Evolutionary conservation across 2,888 invertebrate species (phyloP).

Genomic region (Thysanoteuthis rhombus): DNA sequence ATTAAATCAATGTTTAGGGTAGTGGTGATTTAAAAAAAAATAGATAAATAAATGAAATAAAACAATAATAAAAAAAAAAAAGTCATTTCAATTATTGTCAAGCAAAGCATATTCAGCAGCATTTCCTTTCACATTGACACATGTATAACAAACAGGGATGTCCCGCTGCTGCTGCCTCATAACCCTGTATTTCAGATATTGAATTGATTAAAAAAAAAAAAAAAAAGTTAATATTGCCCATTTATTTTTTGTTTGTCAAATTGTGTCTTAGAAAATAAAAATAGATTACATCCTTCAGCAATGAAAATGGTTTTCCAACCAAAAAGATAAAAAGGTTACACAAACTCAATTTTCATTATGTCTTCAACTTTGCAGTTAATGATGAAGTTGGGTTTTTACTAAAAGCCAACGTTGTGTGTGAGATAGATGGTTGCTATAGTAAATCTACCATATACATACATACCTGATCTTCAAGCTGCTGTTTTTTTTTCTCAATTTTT

Average conservation of each 20-base stretch:
- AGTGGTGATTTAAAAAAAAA: too few relatives aligned
- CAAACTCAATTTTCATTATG: not conserved
- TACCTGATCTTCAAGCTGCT: not conserved
- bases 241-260: too few relatives aligned
- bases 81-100: too few relatives aligned
- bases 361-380: too few relatives aligned
- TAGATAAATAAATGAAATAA: too few relatives aligned
- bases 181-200: not conserved
- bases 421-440: not conserved
- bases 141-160: too few relatives aligned
- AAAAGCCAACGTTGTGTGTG: not conserved
- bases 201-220: not conserved
- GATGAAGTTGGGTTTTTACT: not conserved
- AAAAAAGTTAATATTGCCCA: not conserved
- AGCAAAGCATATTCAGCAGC: too few relatives aligned
- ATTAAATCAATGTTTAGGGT: too few relatives aligned
- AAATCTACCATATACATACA: slow-evolving; percentile 12
- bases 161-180: too few relatives aligned
- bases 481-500: not conserved
- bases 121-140: too few relatives aligned
- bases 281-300: not conserved
- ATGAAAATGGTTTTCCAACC: not conserved
- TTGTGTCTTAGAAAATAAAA: too few relatives aligned
- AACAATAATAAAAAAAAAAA: too few relatives aligned
- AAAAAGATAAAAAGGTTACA: not conserved